Evolutionary conservation across 2,797 vertebrate species (phyloP).

Genomic region (Microtus obscurus): DNA sequence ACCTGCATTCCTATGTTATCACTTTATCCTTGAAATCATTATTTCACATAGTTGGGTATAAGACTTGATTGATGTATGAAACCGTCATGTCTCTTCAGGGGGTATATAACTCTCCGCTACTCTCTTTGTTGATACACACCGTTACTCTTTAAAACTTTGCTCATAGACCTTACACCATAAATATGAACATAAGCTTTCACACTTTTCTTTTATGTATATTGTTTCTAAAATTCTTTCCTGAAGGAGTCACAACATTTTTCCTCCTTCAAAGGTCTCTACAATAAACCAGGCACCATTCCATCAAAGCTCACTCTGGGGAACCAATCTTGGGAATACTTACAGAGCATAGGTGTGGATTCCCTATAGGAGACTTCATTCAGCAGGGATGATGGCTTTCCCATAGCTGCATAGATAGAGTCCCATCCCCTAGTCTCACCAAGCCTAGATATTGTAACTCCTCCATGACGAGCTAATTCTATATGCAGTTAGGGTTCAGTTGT

Average conservation of each 20-base stretch:
- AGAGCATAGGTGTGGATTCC: background rate
- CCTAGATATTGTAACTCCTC: background rate
- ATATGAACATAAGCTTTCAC: background rate
- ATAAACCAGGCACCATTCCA: background rate
- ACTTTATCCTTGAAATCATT: background rate
- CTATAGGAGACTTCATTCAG: background rate
- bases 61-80: background rate
- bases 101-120: background rate
- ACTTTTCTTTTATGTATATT: background rate
- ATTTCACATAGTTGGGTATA: background rate
- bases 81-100: background rate
- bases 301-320: too few species aligned
- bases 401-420: background rate
- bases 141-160: background rate
- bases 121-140: conserved; percentile 13
- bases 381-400: background rate
- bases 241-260: background rate
- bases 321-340: background rate
- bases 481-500: background rate
- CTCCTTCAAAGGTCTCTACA: background rate
- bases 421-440: background rate
- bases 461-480: background rate
- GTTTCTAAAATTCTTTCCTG: background rate
- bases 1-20: background rate
- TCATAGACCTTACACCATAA: background rate